These are phyloP conservation scores for Dinomys branickii DNA, from an alignment of 2,113 vertebrate genomes.

Conservation along the genomic window DNA sequence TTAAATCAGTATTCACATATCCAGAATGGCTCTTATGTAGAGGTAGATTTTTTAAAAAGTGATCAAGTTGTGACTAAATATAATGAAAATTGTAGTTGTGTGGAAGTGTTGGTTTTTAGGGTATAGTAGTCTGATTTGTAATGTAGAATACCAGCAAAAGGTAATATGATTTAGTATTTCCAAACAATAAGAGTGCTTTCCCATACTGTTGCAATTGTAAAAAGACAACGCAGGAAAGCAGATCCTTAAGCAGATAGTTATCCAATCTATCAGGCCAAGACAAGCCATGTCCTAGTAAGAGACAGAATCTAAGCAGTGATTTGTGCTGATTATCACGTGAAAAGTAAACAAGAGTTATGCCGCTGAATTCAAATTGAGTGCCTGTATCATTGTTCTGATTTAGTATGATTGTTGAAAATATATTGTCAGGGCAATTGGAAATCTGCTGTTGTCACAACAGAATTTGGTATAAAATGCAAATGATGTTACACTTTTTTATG, in stretches of 20 bases:
- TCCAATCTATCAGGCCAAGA: slow-evolving; percentile 52
- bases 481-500: slow-evolving; percentile 56
- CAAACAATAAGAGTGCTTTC: neutral
- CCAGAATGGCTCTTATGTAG: neutral
- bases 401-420: slow-evolving; percentile 3
- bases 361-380: slow-evolving; percentile 49
- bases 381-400: slow-evolving; percentile 60
- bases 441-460: slow-evolving; percentile 66
- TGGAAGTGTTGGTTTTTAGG: neutral
- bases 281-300: slow-evolving; percentile 74
- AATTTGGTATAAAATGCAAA: slow-evolving; percentile 62
- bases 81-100: neutral
- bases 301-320: slow-evolving; percentile 53
- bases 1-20: neutral
- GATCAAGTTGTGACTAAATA: neutral
- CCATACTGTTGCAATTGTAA: slow-evolving; percentile 23
- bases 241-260: slow-evolving; percentile 46
- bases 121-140: neutral
- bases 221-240: slow-evolving; percentile 6
- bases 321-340: slow-evolving; percentile 66
- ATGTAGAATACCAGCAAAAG: neutral
- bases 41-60: neutral
- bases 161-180: neutral
- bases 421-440: slow-evolving; percentile 70
- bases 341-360: slow-evolving; percentile 69